phyloP scores from a whole-genome alignment of 2,797 vertebrate genomes.

The Betta splendens region DNA sequence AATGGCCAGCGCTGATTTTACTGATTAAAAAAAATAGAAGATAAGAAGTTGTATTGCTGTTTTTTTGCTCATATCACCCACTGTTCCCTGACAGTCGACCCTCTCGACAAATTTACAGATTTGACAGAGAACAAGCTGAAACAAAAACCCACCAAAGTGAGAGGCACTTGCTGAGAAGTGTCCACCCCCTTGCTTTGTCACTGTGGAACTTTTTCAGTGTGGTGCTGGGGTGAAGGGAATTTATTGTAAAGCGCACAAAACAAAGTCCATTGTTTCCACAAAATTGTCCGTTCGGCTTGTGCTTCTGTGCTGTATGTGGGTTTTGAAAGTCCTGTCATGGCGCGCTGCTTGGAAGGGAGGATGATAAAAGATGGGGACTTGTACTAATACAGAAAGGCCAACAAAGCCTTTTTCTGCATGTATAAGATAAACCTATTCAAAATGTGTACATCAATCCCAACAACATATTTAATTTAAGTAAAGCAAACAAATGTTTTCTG shows the following conservation, averaged over 20 bases:
- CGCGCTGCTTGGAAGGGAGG: constrained; percentile 21
- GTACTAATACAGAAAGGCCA: not conserved
- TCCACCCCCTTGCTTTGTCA: constrained; percentile 67
- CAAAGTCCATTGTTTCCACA: constrained; percentile 64
- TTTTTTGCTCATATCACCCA: constrained; percentile 27
- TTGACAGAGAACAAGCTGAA: constrained; percentile 46
- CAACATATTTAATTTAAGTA: not conserved
- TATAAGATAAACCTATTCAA: not conserved
- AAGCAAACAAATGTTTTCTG: not conserved
- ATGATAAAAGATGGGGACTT: constrained; percentile 1
- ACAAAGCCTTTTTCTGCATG: not conserved
- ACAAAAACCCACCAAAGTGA: constrained; percentile 56
- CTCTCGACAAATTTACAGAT: constrained; percentile 45
- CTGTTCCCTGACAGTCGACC: constrained; percentile 37
- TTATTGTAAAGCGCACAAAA: constrained; percentile 69
- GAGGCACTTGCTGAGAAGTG: constrained; percentile 65
- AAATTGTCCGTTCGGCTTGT: constrained; percentile 53
- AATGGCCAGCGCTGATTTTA: constrained; percentile 19
- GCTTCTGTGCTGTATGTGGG: constrained; percentile 49
- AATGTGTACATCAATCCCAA: not conserved
- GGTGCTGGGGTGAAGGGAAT: constrained; percentile 46
- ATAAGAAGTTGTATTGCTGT: not conserved
- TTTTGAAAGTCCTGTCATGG: constrained; percentile 58
- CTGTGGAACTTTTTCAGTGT: constrained; percentile 48
- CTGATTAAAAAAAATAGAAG: not conserved